These are phyloP conservation scores for Planococcus citri DNA, from an alignment of 1,140 invertebrate genomes.

Conservation along the genomic window DNA sequence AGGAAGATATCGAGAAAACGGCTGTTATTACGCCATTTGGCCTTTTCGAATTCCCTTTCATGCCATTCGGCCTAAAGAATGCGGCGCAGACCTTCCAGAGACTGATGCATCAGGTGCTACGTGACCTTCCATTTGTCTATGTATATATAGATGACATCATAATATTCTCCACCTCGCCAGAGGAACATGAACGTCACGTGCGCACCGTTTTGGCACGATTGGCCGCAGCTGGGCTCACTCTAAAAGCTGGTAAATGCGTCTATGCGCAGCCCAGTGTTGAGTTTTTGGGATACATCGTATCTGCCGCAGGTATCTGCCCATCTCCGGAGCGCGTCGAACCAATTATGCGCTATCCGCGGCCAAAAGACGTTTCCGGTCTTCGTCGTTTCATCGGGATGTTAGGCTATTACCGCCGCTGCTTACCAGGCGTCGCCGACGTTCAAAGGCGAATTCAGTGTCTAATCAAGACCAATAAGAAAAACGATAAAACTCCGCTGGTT, in stretches of 20 bases:
- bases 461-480: slow-evolving; percentile 25
- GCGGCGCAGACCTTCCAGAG: slow-evolving; percentile 36
- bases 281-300: slow-evolving; percentile 29
- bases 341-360: neutral
- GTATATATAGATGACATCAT: slow-evolving; percentile 26
- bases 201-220: slow-evolving; percentile 27
- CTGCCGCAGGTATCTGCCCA: slow-evolving; percentile 26
- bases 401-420: slow-evolving; percentile 31
- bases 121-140: neutral
- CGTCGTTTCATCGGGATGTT: slow-evolving; percentile 31
- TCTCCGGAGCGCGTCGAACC: slow-evolving; percentile 7
- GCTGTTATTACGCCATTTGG: slow-evolving; percentile 34
- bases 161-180: slow-evolving; percentile 28
- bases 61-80: slow-evolving; percentile 37
- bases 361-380: neutral
- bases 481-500: slow-evolving; percentile 4
- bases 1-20: slow-evolving; percentile 35
- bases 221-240: slow-evolving; percentile 23
- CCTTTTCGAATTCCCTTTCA: slow-evolving; percentile 33
- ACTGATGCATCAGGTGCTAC: neutral
- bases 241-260: slow-evolving; percentile 29
- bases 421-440: slow-evolving; percentile 29
- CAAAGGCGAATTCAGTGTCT: slow-evolving; percentile 29
- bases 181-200: slow-evolving; percentile 29
- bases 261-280: slow-evolving; percentile 28